Evolutionary conservation across 1,140 invertebrate genomes (phyloP).

Genomic region (Nilaparvata lugens): DNA sequence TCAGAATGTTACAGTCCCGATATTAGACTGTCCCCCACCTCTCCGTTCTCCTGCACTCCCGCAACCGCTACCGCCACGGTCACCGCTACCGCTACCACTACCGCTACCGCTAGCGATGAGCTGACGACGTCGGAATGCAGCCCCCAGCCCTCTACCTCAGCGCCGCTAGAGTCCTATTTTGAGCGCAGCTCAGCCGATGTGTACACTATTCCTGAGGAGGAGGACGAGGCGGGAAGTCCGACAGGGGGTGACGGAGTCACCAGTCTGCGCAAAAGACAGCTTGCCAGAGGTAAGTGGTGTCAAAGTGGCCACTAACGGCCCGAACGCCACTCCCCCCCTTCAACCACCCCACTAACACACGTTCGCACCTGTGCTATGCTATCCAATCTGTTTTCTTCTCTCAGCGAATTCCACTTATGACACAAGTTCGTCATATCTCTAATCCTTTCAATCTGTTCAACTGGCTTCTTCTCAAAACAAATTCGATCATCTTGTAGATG

Average conservation of each 20-base stretch:
- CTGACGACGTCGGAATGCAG: neutral
- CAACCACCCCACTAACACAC: too few species aligned
- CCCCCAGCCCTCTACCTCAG: neutral
- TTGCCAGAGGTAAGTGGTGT: constrained; percentile 26
- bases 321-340: too few species aligned
- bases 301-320: too few species aligned
- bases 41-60: constrained; percentile 14
- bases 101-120: neutral
- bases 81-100: neutral
- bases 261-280: constrained; percentile 33
- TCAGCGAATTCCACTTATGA: too few species aligned
- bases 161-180: constrained; percentile 31
- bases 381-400: too few species aligned
- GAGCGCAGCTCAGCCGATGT: constrained; percentile 43
- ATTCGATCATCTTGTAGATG: too few species aligned
- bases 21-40: constrained; percentile 17
- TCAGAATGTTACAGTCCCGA: constrained; percentile 12
- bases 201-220: constrained; percentile 46
- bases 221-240: constrained; percentile 42
- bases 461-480: too few species aligned
- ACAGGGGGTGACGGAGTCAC: constrained; percentile 40
- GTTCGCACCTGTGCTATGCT: too few species aligned
- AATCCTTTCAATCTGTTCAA: too few species aligned
- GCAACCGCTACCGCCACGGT: neutral
- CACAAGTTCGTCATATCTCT: too few species aligned